Evolutionary conservation across 2,113 vertebrate species (phyloP).

Genomic region (Psilopogon haemacephalus): DNA sequence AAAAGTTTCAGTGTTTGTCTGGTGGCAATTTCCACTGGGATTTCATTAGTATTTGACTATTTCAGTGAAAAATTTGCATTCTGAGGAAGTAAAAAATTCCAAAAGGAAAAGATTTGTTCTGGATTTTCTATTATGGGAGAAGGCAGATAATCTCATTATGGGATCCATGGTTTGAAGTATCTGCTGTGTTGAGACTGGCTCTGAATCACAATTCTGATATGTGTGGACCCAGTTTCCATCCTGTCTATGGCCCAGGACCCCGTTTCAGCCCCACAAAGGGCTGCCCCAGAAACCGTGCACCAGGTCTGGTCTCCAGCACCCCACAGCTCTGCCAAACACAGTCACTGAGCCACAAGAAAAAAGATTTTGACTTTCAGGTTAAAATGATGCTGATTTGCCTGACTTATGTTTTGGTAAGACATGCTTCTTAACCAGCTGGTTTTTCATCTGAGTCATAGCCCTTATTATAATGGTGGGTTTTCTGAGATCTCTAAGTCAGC

Average conservation of each 20-base stretch:
- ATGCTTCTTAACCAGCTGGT: neutral
- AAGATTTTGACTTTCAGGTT: neutral
- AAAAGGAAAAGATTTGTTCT: neutral
- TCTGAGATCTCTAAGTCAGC: neutral
- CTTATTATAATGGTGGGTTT: neutral
- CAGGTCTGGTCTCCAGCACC: neutral
- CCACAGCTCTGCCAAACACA: neutral
- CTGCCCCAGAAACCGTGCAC: accelerated
- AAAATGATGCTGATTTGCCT: neutral
- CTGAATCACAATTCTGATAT: neutral
- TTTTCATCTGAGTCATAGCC: neutral
- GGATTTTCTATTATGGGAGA: neutral
- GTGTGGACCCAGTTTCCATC: neutral
- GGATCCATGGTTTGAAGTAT: accelerated
- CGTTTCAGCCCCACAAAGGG: accelerated
- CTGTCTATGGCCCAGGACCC: neutral
- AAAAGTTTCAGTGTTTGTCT: slow-evolving; percentile 42
- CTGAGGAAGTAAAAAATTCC: neutral
- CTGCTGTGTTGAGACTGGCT: neutral
- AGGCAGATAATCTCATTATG: neutral
- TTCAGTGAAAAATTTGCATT: slow-evolving; percentile 30
- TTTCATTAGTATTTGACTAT: slow-evolving; percentile 11
- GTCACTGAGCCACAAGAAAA: neutral
- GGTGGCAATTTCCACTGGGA: slow-evolving; percentile 25
- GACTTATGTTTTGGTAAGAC: neutral